Evolutionary conservation across 1,140 invertebrate species (phyloP).

Genomic region (Cydia pomonella): DNA sequence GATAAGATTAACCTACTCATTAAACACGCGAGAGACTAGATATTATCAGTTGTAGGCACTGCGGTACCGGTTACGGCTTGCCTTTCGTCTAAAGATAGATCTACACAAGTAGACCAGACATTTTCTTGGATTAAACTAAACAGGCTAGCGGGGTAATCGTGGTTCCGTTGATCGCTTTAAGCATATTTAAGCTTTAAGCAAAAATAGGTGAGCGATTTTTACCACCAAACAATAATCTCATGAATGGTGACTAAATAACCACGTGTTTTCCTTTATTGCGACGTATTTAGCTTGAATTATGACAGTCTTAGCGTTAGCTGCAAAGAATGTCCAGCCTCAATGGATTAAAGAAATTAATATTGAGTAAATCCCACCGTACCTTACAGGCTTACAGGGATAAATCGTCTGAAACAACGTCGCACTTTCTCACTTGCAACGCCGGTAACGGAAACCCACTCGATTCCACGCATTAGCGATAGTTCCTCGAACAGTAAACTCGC

Average conservation of each 20-base stretch:
- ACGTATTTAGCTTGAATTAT: too few species aligned
- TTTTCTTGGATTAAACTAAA: neutral
- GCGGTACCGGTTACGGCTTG: slow-evolving; percentile 4
- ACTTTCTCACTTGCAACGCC: neutral
- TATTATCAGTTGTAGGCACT: neutral
- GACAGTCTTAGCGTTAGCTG: too few species aligned
- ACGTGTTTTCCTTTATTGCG: neutral
- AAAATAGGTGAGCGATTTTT: too few species aligned
- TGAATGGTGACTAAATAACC: too few species aligned
- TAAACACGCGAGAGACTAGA: slow-evolving; percentile 16
- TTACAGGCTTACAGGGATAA: neutral
- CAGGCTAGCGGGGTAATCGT: neutral
- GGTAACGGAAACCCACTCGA: slow-evolving; percentile 23
- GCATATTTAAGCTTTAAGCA: too few species aligned
- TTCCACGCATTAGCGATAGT: slow-evolving; percentile 30
- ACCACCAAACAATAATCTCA: neutral
- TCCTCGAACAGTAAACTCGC: slow-evolving; percentile 13
- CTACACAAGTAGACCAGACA: neutral
- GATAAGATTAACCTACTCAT: slow-evolving; percentile 17
- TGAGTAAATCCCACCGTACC: too few species aligned
- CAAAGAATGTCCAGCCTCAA: too few species aligned
- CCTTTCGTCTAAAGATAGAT: neutral
- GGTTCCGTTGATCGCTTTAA: neutral
- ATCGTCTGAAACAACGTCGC: neutral
- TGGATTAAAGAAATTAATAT: too few species aligned